Evolutionary conservation across 2,797 vertebrate species (phyloP), one percentile per base, ranked within the genome.

Genomic region (Pseudochaenichthys georgianus): DNA sequence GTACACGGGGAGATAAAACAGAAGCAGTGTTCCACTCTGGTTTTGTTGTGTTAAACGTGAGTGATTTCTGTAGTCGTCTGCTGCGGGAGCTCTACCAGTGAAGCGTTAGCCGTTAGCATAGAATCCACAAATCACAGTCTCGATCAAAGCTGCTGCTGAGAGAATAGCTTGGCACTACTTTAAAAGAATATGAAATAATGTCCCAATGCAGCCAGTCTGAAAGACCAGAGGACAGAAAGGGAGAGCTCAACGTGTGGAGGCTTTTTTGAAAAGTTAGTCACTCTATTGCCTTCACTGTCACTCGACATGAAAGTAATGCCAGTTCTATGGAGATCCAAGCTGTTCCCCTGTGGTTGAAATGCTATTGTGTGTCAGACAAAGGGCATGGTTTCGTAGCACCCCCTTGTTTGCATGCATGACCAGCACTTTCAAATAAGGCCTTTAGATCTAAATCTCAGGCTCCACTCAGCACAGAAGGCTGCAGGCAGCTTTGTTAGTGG

Each of bases 301-400:
- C 88, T 90, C 90, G 88, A 92, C 88, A 92, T 92, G 88, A 92
- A 93, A 93, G 90, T 83, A 92, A 87, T 75, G 87, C 77, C 85
- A 88, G 66, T 91, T 90, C 87, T 87, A 83, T 83, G 88, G 90
- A 89, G 92, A 93, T 92, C 89, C 86, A 88, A 92, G 90, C 88
- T 85, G 82, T 86, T 90, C 89, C 86, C 87, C 82, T 86, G 86
- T 82, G 81, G 81, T 80, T 91, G 81, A 92, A 87, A 89, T 86
- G 85, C 89, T 89, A 92, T 94, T 94, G 92, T 94, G 85, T 78
- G 77, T 67, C 83, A 88, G 79, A 94, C 93, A 94, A 94, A 94
- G 86, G 82, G 54, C 74, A 87, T 82, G 78, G 85, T 92, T 93
- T 91, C 88, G 88, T 83, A 85, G 89, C 88, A 88, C 85, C 87